Percentiles rank a stretch among this genome's conserved stretches.
phyloP scores from a whole-genome alignment of 2,888 invertebrate species.

The Andrena praecox region DNA sequence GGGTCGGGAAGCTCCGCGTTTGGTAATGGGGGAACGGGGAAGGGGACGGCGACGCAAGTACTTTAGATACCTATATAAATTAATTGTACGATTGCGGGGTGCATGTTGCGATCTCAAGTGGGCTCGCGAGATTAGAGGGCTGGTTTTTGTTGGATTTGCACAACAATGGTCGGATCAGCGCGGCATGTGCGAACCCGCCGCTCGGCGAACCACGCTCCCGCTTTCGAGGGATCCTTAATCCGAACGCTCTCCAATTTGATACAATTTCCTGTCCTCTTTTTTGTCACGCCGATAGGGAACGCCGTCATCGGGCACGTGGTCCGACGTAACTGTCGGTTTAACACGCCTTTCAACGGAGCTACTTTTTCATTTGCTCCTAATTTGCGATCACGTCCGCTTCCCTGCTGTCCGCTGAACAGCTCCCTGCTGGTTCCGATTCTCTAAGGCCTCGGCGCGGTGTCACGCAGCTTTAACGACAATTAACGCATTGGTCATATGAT shows the following conservation, averaged over 20 bases:
- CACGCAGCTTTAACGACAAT: background rate
- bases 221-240: slow-evolving; percentile 80
- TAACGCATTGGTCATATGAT: slow-evolving; percentile 1
- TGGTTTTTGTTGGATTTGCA: slow-evolving; percentile 84
- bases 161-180: slow-evolving; percentile 83
- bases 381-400: slow-evolving; percentile 48
- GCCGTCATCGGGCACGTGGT: slow-evolving; percentile 64
- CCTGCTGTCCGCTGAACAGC: slow-evolving; percentile 19
- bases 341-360: slow-evolving; percentile 61
- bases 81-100: slow-evolving; percentile 80
- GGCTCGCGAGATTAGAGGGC: slow-evolving; percentile 82
- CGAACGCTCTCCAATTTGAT: slow-evolving; percentile 82
- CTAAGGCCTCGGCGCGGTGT: background rate
- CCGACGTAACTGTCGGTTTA: slow-evolving; percentile 59
- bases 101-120: slow-evolving; percentile 80
- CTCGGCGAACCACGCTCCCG: slow-evolving; percentile 70
- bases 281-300: slow-evolving; percentile 66
- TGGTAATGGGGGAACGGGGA: slow-evolving; percentile 32
- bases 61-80: slow-evolving; percentile 82
- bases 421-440: slow-evolving; percentile 6
- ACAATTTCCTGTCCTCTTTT: slow-evolving; percentile 79
- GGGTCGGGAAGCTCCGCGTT: slow-evolving; percentile 21
- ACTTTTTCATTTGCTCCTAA: slow-evolving; percentile 64
- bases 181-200: slow-evolving; percentile 82
- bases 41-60: slow-evolving; percentile 59